Conservation (phyloP, 2,888 invertebrate genomes). For the Ashinkailepas kermadecensis region DNA sequence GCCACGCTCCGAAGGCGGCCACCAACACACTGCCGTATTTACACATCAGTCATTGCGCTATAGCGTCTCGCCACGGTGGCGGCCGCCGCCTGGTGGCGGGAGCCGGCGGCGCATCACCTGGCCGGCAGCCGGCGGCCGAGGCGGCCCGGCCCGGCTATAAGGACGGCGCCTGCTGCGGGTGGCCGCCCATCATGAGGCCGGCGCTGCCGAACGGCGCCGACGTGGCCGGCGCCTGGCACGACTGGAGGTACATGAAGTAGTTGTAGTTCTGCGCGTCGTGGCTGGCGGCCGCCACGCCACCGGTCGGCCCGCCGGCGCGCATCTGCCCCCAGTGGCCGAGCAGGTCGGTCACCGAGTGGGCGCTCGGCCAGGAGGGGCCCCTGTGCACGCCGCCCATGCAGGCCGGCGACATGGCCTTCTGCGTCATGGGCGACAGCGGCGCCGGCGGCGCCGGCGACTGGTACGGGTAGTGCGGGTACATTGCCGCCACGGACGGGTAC, state of each 20-base stretch:
- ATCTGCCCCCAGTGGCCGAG: constrained; percentile 35
- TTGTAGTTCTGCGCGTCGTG: constrained; percentile 33
- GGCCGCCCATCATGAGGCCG: neutral
- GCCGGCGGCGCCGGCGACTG: constrained; percentile 31
- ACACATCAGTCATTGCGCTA: neutral
- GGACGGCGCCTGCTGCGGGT: neutral
- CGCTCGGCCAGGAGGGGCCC: constrained; percentile 40
- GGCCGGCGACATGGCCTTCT: neutral
- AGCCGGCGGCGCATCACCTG: neutral
- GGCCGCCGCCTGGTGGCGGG: neutral
- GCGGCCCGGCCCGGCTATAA: neutral
- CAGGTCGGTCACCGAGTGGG: constrained; percentile 42
- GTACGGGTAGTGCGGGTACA: constrained; percentile 23
- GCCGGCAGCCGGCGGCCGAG: neutral
- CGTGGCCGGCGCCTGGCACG: constrained; percentile 28
- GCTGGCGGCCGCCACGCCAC: constrained; percentile 27
- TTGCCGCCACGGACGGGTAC: constrained; percentile 25
- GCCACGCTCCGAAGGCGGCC: neutral
- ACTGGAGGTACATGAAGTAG: constrained; percentile 35
- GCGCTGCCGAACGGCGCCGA: neutral
- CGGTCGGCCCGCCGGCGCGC: constrained; percentile 46
- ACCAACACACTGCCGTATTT: neutral
- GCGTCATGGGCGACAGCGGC: constrained; percentile 32
- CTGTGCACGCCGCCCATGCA: constrained; percentile 30
- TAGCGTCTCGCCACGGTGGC: neutral